Conservation (phyloP, 2,797 vertebrate genomes). For the Xiphorhynchus erythropygius region DNA sequence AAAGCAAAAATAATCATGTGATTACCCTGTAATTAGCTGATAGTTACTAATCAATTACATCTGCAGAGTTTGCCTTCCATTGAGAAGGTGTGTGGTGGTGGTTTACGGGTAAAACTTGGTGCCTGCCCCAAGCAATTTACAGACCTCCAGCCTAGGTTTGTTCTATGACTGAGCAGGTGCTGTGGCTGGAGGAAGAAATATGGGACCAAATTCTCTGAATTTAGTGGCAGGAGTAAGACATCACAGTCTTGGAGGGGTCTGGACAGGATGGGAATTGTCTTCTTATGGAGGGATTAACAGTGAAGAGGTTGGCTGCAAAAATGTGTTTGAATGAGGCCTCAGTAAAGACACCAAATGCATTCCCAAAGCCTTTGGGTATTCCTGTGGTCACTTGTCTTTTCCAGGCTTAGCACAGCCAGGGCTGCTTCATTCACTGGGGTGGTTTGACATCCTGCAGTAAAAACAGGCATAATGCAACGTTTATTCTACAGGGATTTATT, state of each 20-base stretch:
- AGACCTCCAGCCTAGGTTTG: background rate
- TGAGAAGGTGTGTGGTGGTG: background rate
- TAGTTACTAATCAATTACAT: conserved; percentile 71
- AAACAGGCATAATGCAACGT: background rate
- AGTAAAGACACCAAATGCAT: background rate
- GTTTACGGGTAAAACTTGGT: background rate
- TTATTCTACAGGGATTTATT: background rate
- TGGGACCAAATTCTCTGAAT: background rate
- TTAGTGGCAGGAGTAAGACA: background rate
- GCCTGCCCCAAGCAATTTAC: background rate
- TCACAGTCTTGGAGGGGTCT: rapidly evolving
- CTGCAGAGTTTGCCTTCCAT: conserved; percentile 11
- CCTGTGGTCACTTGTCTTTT: background rate
- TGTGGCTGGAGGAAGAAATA: background rate
- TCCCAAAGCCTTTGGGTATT: background rate
- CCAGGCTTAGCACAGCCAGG: background rate
- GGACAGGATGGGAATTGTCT: too few species aligned
- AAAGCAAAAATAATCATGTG: conserved; percentile 76
- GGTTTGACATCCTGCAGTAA: background rate
- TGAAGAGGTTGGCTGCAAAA: background rate
- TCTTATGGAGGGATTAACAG: rapidly evolving
- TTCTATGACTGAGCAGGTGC: background rate
- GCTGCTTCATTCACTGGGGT: background rate
- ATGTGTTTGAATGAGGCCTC: background rate
- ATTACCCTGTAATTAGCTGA: conserved; percentile 72